These are phyloP conservation scores for Triplophysa rosa DNA, from an alignment of 2,113 vertebrate species.

Conservation along the genomic window DNA sequence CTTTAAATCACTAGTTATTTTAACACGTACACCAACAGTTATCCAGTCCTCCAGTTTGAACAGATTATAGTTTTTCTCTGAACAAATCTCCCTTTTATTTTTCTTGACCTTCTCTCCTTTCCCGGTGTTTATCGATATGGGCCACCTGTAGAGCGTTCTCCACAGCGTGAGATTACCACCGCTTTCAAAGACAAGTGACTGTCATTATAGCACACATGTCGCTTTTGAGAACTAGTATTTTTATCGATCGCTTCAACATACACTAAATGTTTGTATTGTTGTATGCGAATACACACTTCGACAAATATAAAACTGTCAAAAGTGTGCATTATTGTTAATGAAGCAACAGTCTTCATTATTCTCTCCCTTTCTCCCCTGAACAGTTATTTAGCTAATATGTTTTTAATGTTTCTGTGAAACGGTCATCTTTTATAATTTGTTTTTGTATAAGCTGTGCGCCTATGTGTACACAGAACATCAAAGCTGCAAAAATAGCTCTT, in stretches of 20 bases:
- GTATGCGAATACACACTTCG: background rate
- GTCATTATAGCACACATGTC: background rate
- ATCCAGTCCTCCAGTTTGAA: conserved; percentile 28
- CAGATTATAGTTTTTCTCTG: conserved; percentile 15
- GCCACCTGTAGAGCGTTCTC: background rate
- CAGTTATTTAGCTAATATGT: conserved; percentile 78
- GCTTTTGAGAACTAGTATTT: conserved; percentile 30
- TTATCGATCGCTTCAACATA: conserved; percentile 22
- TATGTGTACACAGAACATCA: conserved; percentile 77
- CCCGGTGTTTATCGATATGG: conserved; percentile 1
- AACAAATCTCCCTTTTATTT: conserved; percentile 38
- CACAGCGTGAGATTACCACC: conserved; percentile 12
- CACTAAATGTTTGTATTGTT: conserved; percentile 11
- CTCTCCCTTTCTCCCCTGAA: conserved; percentile 46
- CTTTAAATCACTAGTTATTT: conserved; percentile 29
- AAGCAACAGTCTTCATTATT: background rate
- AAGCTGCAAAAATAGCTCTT: conserved; percentile 80
- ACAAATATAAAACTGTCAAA: conserved; percentile 45
- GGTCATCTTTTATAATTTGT: conserved; percentile 80
- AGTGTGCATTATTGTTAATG: background rate
- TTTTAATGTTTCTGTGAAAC: conserved; percentile 81
- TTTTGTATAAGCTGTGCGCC: conserved; percentile 79
- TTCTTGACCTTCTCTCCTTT: conserved; percentile 16
- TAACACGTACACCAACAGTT: background rate
- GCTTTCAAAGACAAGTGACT: conserved; percentile 34